Evolutionary conservation across 2,888 invertebrate species (phyloP), one percentile per base, ranked within the genome.

Genomic region (Drosophila anomalata): DNA sequence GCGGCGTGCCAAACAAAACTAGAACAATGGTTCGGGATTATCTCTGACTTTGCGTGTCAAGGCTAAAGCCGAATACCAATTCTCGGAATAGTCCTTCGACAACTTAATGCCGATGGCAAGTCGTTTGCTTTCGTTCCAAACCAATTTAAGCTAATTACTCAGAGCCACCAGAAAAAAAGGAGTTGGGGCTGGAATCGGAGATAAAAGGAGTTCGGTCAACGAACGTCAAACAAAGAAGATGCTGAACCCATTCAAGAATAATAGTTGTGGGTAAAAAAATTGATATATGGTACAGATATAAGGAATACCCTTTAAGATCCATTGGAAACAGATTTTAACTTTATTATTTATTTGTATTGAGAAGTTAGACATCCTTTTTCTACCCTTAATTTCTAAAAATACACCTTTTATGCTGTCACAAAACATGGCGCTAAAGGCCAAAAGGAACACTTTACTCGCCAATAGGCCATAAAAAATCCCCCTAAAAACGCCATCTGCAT

Each of bases 141-240:
- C 48, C 70, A 67, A 74, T 57, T 51, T 29, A 26, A 70, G 74
- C 77, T 83, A 80, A 84, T 84, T 84, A 86, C 79, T 76, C 78
- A 75, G 62, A 70, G 50, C 50, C 48, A 8, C n/a, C 41, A 54
- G 55, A 46, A 46, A 51, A 39, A 36, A 17, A 9, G 51, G 39
- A 42, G 20, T 42, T 42, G 9, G 17, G 41, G 17, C 14, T 39
- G 39, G 46, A 22, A 46, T 24, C 44, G 29, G 20, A 50, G 44
- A 59, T 60, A 47, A 36, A 61, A 42, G 47, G 33, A 55, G 44
- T 8, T 57, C 61, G 61, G 62, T 57, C 71, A 76, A 70, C 68
- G 76, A 65, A 68, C 61, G 63, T 12, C 36, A 29, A 36, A 78
- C 68, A 73, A 78, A 73, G 66, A 39, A 57, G 42, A 66, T 48